phyloP scores from a whole-genome alignment of 2,113 vertebrate genomes.

The Leptocoma aspasia region DNA sequence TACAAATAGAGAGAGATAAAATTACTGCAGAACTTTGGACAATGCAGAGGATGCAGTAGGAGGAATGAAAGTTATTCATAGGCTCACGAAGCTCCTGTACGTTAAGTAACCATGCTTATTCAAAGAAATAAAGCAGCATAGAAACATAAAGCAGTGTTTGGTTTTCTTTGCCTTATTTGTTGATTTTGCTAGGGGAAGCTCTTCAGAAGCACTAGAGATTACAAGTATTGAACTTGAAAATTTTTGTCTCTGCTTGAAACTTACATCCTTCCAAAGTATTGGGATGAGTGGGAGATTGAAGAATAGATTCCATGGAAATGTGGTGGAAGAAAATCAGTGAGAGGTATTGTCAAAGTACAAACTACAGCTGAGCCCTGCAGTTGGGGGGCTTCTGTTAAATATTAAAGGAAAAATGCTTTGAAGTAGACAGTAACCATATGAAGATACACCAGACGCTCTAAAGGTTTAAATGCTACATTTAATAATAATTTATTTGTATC shows the following conservation, averaged over 20 bases:
- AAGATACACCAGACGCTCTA: background rate
- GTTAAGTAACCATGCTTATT: background rate
- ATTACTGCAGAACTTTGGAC: background rate
- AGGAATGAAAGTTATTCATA: background rate
- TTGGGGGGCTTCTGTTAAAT: background rate
- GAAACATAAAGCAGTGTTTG: background rate
- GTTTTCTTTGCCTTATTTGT: background rate
- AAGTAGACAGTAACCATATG: background rate
- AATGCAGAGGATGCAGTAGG: background rate
- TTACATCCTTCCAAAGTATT: background rate
- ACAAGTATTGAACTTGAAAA: background rate
- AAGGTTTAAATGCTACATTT: background rate
- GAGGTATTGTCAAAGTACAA: background rate
- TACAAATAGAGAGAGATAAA: background rate
- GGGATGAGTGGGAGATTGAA: background rate
- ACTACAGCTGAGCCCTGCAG: background rate
- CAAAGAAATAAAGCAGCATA: background rate
- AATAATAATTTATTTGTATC: background rate
- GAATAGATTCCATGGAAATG: background rate
- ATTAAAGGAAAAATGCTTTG: background rate
- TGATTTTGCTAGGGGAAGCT: background rate
- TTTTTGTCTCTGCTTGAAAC: background rate
- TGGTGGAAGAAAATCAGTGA: background rate
- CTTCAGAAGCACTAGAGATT: background rate
- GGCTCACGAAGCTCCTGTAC: background rate